Percentiles rank a stretch among this genome's conserved stretches.
Evolutionary conservation across 2,113 vertebrate species (phyloP).

Genomic region (Aplodontia rufa): DNA sequence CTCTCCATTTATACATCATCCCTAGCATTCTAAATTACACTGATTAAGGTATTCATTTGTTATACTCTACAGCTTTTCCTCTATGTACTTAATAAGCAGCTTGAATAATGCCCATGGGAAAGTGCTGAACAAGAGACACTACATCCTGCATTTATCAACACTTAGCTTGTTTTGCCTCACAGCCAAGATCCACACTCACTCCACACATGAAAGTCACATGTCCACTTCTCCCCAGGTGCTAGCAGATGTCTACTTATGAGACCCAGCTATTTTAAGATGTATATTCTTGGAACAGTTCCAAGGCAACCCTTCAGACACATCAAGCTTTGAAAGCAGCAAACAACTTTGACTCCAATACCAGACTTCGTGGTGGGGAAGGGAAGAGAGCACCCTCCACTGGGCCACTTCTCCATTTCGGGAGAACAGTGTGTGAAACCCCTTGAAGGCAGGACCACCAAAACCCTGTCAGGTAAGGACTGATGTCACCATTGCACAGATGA

Average conservation of each 20-base stretch:
- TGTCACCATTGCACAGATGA: not conserved
- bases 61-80: not conserved
- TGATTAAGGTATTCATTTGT: conserved; percentile 1
- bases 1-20: conserved; percentile 2
- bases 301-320: not conserved
- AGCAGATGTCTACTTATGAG: conserved; percentile 54
- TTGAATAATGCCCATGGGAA: conserved; percentile 30
- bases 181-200: conserved; percentile 64
- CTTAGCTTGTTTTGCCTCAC: conserved; percentile 60
- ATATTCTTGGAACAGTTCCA: conserved; percentile 51
- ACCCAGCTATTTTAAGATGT: conserved; percentile 71
- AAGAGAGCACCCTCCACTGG: not conserved
- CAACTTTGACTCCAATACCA: not conserved
- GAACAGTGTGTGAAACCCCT: not conserved
- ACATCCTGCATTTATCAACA: conserved; percentile 53
- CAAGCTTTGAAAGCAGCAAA: conserved; percentile 41
- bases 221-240: conserved; percentile 53
- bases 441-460: not conserved
- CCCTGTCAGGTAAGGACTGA: not conserved
- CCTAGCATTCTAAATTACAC: not conserved
- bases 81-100: not conserved
- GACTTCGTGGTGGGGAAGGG: not conserved
- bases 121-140: conserved; percentile 35
- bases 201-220: conserved; percentile 65
- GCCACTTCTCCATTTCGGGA: not conserved